A percentile compares a stretch with the other conserved stretches of the same genome.
Evolutionary conservation across 2,797 vertebrate genomes (phyloP).

Genomic region (Atherinosoma microstoma): DNA sequence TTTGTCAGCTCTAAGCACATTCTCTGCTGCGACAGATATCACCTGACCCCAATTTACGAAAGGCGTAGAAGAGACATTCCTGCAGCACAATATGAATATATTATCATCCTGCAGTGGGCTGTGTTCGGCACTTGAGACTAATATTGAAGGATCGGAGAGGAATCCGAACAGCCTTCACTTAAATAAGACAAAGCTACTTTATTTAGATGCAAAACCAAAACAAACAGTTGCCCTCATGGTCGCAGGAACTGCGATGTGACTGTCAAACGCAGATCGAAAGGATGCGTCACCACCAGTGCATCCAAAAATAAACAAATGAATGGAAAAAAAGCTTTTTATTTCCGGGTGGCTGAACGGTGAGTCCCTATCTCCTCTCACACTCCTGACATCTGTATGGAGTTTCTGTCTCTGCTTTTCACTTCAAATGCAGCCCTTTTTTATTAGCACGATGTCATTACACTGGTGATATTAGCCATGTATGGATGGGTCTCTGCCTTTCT

Average conservation of each 20-base stretch:
- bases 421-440: slow-evolving; percentile 47
- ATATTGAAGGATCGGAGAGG: slow-evolving; percentile 42
- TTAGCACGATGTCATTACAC: slow-evolving; percentile 27
- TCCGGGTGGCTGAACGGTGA: slow-evolving; percentile 15
- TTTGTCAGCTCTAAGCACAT: slow-evolving; percentile 73
- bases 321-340: slow-evolving; percentile 32
- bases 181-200: slow-evolving; percentile 57
- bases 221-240: slow-evolving; percentile 11
- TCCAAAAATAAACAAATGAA: slow-evolving; percentile 8
- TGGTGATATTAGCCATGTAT: slow-evolving; percentile 40
- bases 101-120: slow-evolving; percentile 59
- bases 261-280: slow-evolving; percentile 16
- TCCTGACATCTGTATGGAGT: slow-evolving; percentile 29
- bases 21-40: slow-evolving; percentile 75
- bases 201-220: slow-evolving; percentile 30
- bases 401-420: slow-evolving; percentile 28
- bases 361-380: slow-evolving; percentile 7
- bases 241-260: not conserved
- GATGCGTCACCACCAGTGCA: not conserved
- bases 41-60: slow-evolving; percentile 83
- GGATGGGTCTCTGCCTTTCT: slow-evolving; percentile 46
- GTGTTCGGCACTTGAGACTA: slow-evolving; percentile 45
- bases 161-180: slow-evolving; percentile 44
- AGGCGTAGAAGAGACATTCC: slow-evolving; percentile 60
- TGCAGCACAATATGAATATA: slow-evolving; percentile 68